Evolutionary conservation across 2,888 invertebrate genomes (phyloP), one percentile per base, ranked within the genome.

Genomic region (Acronicta aceris): DNA sequence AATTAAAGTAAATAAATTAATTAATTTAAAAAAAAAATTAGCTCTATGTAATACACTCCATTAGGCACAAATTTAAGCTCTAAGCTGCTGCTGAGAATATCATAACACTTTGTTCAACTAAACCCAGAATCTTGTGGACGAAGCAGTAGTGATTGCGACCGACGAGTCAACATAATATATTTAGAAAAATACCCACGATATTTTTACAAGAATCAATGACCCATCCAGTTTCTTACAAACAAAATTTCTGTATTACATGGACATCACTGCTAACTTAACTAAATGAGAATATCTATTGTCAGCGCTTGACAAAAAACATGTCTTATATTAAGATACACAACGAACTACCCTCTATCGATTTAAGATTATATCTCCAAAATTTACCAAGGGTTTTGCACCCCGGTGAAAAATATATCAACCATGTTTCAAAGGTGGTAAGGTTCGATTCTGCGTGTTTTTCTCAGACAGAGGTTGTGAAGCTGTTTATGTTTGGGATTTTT

Each of bases 261-360:
- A 48, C 41, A n/a, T 45, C 56, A 62, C 13, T 36, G 12, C 21
- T 17, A 48, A 52, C 48, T 57, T 40, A 42, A 52, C 38, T 55
- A 55, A 67, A 67, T 59, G 46, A 55, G 41, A 30, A 53, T 21
- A 67, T 57, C 58, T 54, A 63, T 69, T 63, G 57, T 61, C 54
- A 43, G 25, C 42, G 48, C 46, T 67, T 63, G 51, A 57, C 59
- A 74, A 76, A 67, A 64, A 62, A 73, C 47, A 55, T 66, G 43
- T 63, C 13, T 42, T 59, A 65, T 68, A 65, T 65, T 65, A 53
- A 65, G 64, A 70, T 74, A 77, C 57, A 77, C 46, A 66, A 54
- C 61, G 64, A 76, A 73, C 73, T 71, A 76, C 70, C 58, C 56
- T 43, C 60, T 70, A 83, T 83, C 77, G 78, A 82, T 81, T 81